These are phyloP conservation scores for Globodera rostochiensis DNA, from an alignment of 1,140 invertebrate genomes.

Conservation along the genomic window DNA sequence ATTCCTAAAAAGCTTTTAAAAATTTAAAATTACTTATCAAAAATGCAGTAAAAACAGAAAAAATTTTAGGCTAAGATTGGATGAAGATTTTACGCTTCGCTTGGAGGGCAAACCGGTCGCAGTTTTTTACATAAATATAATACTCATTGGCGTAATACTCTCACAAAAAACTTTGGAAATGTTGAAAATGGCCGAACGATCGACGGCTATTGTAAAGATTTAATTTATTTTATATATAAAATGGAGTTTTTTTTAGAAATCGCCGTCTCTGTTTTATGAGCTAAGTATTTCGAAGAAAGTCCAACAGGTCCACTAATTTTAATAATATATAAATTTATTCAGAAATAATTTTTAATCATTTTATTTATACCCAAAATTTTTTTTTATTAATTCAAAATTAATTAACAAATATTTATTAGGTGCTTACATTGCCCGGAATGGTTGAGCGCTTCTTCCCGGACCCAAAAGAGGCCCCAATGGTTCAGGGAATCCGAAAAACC, in stretches of 20 bases:
- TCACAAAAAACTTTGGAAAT: slow-evolving; percentile 78
- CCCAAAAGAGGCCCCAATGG: slow-evolving; percentile 66
- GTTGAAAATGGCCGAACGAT: slow-evolving; percentile 82
- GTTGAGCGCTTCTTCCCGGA: slow-evolving; percentile 74
- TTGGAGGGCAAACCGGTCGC: slow-evolving; percentile 77
- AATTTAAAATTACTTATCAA: no score
- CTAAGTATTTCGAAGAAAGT: slow-evolving; percentile 73
- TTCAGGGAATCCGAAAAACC: slow-evolving; percentile 74
- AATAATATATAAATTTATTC: neutral
- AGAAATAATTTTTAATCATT: no score
- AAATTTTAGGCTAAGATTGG: slow-evolving; percentile 33
- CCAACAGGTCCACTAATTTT: slow-evolving; percentile 57
- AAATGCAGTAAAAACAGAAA: no score
- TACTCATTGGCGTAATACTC: slow-evolving; percentile 76
- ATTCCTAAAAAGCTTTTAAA: no score
- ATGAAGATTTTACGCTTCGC: slow-evolving; percentile 26
- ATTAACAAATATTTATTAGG: slow-evolving; percentile 26
- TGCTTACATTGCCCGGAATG: slow-evolving; percentile 70
- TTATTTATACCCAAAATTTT: no score
- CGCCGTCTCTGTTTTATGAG: slow-evolving; percentile 82
- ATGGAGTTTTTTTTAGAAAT: slow-evolving; percentile 71
- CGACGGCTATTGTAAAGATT: slow-evolving; percentile 71
- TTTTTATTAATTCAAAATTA: no score
- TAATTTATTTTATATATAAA: no score
- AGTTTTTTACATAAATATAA: slow-evolving; percentile 87